Base-by-base conservation (phyloP, 2,888 invertebrate genomes). In the Zootermopsis nevadensis region DNA sequence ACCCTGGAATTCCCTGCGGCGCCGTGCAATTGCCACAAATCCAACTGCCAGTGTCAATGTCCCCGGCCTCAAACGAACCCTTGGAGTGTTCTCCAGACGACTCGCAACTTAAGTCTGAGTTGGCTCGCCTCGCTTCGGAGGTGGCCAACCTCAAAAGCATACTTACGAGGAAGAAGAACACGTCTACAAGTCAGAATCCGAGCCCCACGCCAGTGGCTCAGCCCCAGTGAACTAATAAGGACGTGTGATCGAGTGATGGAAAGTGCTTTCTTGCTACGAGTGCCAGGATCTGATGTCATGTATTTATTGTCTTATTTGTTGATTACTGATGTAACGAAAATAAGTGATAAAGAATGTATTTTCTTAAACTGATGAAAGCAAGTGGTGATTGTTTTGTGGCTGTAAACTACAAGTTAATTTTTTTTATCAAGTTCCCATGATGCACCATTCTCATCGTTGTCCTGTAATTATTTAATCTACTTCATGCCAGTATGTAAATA, bases 81-180 rank as follows among this genome's bases (percentile, higher is more conserved):
- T n/a, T 77, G 30, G 81, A 66, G 85, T 33, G 86, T 85, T 93
- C 94, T 86, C 93, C 93, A 86, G 88, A 88, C 80, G 89, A 88
- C 86, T 88, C 88, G 82, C 95, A 95, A 89, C 92, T 98, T 24
- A 96, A 96, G 88, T 95, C 95, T 6, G 96, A 98, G 89, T 91
- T 98, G 86, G 96, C 95, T 87, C 93, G 96, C 86, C 93, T 98
- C 35, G 97, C 97, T 55, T 95, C 95, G 1, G 98, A 98, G 90
- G 97, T 98, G 86, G 97, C 96, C 80, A 95, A 95, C 86, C 93
- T 98, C 12, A 97, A 97, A 86, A 89, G 89, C 84, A 88, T 90
- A 86, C 87, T 91, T 72, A 86, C 86, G 76, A 87, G 86, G 80
- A 87, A 87, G 84, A 83, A 85, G 76, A 81, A 80, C 19, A 19